Base-by-base conservation (phyloP, 2,113 vertebrate genomes). In the Brachyhypopomus occidentalis region DNA sequence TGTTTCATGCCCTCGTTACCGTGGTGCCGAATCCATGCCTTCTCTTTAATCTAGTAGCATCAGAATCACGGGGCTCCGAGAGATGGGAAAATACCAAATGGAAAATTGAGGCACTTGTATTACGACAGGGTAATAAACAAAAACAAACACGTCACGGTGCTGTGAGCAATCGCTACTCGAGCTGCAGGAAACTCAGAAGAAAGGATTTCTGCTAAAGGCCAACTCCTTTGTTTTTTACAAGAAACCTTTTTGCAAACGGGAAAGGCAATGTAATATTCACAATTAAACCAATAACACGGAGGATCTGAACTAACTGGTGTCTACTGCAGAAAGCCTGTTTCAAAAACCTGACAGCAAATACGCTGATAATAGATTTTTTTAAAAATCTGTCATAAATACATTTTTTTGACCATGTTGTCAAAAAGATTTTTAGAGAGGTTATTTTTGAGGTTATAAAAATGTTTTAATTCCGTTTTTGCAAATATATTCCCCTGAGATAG, bases 31-130 rank as follows among this genome's bases (percentile, higher is more conserved):
- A n/a, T n/a, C 66, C n/a, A 30, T 11, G 38, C 41, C 34, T 38
- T 41, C 17, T 70, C 66, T 59, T 70, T 78, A 36, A 71, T 67
- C 64, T 70, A 41, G 48, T 5, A 19, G 17, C 45, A 71, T 7
- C 23, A 56, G 27, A 58, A 23, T 38, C 19, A 9, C 0, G 20
- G 25, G 48, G 25, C 45, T 67, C 75, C 25, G 59, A 78, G 36
- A 56, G 41, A 59, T 11, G 30, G 52, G 63, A 38, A 38, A 22
- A 19, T 17, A 67, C 48, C n/a, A n/a, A 77, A 22, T 16, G 45
- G 55, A 34, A 52, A 56, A 69, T 34, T 19, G 48, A 78, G 63
- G 55, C 16, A 23, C 60, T 36, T 36, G 63, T 6, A 5, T 34
- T 17, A 12, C 22, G 3, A 67, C 20, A 45, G 30, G 74, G 38